phyloP scores from a whole-genome alignment of 2,888 invertebrate genomes.

The Melanchra persicariae region DNA sequence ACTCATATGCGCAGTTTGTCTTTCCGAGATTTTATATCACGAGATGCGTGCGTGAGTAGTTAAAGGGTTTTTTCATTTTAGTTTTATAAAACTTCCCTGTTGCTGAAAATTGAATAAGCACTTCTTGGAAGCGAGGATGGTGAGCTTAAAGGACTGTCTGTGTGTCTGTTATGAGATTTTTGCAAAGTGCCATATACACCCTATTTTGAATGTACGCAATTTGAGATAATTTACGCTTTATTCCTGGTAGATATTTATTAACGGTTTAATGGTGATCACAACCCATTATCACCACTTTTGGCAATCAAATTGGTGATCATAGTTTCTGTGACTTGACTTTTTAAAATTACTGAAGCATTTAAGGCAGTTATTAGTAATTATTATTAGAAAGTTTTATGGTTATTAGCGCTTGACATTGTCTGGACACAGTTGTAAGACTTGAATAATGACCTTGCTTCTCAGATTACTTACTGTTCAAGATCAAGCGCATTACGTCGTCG shows the following conservation, averaged over 20 bases:
- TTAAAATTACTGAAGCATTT: neutral
- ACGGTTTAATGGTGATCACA: no score
- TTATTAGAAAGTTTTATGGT: neutral
- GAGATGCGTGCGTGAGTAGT: constrained; percentile 38
- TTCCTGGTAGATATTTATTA: no score
- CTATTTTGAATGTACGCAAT: no score
- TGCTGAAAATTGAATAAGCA: neutral
- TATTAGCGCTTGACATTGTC: constrained; percentile 48
- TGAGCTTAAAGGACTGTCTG: no score
- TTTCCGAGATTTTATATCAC: constrained; percentile 69
- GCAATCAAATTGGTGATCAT: neutral
- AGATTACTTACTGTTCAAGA: constrained; percentile 49
- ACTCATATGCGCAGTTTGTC: constrained; percentile 69
- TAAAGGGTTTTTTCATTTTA: neutral
- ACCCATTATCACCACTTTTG: neutral
- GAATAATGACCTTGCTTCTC: constrained; percentile 48
- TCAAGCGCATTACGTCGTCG: constrained; percentile 41
- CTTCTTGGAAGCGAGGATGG: neutral
- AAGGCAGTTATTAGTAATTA: neutral
- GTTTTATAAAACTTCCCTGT: neutral
- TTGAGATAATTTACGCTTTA: no score
- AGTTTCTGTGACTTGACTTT: no score
- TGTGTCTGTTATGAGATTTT: no score
- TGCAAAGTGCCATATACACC: no score
- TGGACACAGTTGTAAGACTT: constrained; percentile 57